Conservation (phyloP, 2,797 vertebrate species). For the Bryconaethiops microstoma region DNA sequence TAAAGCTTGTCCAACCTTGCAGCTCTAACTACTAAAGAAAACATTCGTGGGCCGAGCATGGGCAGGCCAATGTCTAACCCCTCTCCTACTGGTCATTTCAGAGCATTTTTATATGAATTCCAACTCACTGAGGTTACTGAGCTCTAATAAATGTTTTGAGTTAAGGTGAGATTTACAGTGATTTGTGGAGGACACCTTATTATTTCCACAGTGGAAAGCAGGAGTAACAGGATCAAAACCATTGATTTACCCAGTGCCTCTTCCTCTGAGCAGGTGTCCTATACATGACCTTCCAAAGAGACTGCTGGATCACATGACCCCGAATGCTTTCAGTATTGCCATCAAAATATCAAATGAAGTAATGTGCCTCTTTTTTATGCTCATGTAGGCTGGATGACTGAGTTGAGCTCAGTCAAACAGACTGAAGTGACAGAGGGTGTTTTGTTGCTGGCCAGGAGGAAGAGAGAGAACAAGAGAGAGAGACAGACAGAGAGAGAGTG, state of each 20-base stretch:
- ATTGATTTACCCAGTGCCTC: slow-evolving; percentile 32
- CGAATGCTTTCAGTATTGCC: slow-evolving; percentile 69
- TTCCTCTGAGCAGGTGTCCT: slow-evolving; percentile 69
- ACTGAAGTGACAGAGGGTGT: slow-evolving; percentile 33
- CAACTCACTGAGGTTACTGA: slow-evolving; percentile 4
- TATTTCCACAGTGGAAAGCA: slow-evolving; percentile 12
- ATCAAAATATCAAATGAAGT: slow-evolving; percentile 68
- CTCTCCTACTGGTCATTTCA: neutral
- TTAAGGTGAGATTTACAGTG: slow-evolving; percentile 7
- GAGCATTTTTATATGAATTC: neutral
- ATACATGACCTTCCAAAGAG: slow-evolving; percentile 77
- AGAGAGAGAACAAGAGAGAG: slow-evolving; percentile 52
- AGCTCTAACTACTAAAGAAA: neutral
- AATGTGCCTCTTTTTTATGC: slow-evolving; percentile 67
- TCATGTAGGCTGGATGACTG: slow-evolving; percentile 63
- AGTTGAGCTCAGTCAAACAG: slow-evolving; percentile 29
- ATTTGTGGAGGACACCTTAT: slow-evolving; percentile 12
- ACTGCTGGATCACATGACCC: slow-evolving; percentile 65
- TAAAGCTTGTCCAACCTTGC: slow-evolving; percentile 4
- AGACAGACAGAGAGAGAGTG: slow-evolving; percentile 50
- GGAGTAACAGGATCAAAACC: slow-evolving; percentile 29
- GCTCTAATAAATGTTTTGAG: slow-evolving; percentile 35
- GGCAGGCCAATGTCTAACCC: neutral
- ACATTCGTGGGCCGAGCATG: neutral
- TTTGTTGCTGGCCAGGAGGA: slow-evolving; percentile 36